Evolutionary conservation across 2,797 vertebrate genomes (phyloP).

Genomic region (Astyanax mexicanus): DNA sequence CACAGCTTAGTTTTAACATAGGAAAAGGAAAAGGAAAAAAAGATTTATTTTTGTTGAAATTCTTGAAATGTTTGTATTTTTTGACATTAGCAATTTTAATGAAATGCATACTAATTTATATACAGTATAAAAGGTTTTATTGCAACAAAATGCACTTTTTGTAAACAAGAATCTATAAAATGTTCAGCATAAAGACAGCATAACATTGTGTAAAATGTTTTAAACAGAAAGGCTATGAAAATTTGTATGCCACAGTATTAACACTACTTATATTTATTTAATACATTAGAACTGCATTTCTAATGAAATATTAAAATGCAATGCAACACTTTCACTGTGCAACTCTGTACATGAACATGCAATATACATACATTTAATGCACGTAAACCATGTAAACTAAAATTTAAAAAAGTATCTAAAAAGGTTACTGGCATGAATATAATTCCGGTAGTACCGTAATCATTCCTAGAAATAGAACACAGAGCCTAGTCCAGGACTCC

Average conservation of each 20-base stretch:
- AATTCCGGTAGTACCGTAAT: conserved; percentile 23
- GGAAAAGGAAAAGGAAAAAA: no score
- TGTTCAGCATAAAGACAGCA: no score
- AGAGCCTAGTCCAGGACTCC: conserved; percentile 2
- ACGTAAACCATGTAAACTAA: conserved; percentile 30
- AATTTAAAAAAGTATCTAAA: conserved; percentile 11
- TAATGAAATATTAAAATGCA: conserved; percentile 18
- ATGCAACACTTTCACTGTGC: conserved; percentile 34
- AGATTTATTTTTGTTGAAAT: no score
- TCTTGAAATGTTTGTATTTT: background rate
- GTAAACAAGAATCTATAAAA: background rate
- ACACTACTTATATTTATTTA: conserved; percentile 9
- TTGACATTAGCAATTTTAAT: conserved; percentile 6
- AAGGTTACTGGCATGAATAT: conserved; percentile 16
- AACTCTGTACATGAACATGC: conserved; percentile 3
- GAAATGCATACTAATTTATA: background rate
- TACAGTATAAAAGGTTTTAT: conserved; percentile 10
- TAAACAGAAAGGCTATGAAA: background rate
- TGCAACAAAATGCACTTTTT: background rate
- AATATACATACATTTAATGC: conserved; percentile 37
- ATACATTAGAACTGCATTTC: conserved; percentile 1
- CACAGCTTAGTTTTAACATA: no score
- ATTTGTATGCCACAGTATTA: background rate
- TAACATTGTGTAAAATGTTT: background rate
- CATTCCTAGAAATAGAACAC: background rate